Conservation (phyloP, 1,140 invertebrate genomes). For the Augochlora pura region DNA sequence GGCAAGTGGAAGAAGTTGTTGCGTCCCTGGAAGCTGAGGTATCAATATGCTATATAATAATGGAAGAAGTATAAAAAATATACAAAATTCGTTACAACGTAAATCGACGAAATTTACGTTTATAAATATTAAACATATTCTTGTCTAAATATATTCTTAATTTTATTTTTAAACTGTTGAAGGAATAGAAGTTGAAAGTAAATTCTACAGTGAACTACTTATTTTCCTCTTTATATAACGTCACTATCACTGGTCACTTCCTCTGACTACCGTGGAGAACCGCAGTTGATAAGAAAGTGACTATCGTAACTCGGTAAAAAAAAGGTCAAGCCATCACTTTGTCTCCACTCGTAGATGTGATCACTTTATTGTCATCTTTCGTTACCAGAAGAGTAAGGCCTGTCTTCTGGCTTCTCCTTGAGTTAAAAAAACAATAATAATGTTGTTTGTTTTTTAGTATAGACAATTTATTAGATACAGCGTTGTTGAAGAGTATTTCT, state of each 20-base stretch:
- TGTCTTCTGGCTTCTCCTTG: neutral
- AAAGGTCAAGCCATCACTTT: constrained; percentile 29
- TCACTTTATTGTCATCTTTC: neutral
- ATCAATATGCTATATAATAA: neutral
- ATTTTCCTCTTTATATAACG: neutral
- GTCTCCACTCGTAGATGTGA: neutral
- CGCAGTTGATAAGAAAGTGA: constrained; percentile 12
- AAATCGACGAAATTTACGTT: too few relatives aligned
- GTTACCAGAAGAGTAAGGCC: neutral
- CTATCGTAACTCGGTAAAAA: neutral
- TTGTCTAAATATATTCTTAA: too few relatives aligned
- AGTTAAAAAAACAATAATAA: neutral
- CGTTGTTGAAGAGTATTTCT: too few relatives aligned
- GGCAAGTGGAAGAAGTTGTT: constrained; percentile 74
- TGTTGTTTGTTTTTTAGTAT: neutral
- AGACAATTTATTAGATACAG: neutral
- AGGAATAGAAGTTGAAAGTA: neutral
- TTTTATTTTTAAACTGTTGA: too few relatives aligned
- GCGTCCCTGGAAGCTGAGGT: constrained; percentile 76
- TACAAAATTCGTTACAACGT: neutral
- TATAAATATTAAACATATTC: too few relatives aligned
- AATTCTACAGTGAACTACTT: neutral
- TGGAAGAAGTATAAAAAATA: too few relatives aligned
- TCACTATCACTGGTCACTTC: constrained; percentile 41
- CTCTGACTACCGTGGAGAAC: constrained; percentile 5